These are phyloP conservation scores for Heliconius cydno DNA, from an alignment of 2,888 invertebrate genomes.

Conservation along the genomic window DNA sequence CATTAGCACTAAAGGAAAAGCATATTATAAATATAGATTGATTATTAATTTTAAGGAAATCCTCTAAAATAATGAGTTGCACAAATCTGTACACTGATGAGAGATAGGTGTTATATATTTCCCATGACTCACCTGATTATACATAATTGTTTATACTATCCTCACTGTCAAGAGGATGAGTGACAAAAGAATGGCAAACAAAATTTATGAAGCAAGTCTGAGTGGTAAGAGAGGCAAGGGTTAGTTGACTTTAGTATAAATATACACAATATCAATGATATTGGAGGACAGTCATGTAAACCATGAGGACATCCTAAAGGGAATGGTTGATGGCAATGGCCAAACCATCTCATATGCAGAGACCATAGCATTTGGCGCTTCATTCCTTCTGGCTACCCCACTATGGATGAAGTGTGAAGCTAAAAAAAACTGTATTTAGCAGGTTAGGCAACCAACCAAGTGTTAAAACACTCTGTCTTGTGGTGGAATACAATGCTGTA, in stretches of 20 bases:
- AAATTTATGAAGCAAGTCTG: neutral
- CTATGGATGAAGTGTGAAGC: too few relatives aligned
- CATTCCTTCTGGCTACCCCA: too few relatives aligned
- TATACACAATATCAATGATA: too few relatives aligned
- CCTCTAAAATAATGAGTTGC: slow-evolving; percentile 19
- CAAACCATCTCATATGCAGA: too few relatives aligned
- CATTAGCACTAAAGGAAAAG: neutral
- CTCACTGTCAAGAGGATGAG: neutral
- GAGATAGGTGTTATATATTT: slow-evolving; percentile 26
- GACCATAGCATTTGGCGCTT: too few relatives aligned
- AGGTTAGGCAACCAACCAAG: neutral
- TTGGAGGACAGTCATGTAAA: too few relatives aligned
- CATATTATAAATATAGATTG: neutral
- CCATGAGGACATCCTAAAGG: too few relatives aligned
- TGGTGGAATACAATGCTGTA: neutral
- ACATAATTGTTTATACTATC: slow-evolving; percentile 5
- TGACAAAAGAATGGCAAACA: neutral
- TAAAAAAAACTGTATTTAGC: too few relatives aligned
- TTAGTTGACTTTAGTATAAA: neutral
- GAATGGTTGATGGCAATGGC: too few relatives aligned
- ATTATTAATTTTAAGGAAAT: slow-evolving; percentile 11
- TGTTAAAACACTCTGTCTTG: neutral
- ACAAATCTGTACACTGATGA: slow-evolving; percentile 25
- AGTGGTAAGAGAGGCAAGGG: neutral
- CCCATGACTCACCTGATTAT: slow-evolving; percentile 30